Conservation (phyloP, 2,888 invertebrate genomes). For the Ischnura elegans region DNA sequence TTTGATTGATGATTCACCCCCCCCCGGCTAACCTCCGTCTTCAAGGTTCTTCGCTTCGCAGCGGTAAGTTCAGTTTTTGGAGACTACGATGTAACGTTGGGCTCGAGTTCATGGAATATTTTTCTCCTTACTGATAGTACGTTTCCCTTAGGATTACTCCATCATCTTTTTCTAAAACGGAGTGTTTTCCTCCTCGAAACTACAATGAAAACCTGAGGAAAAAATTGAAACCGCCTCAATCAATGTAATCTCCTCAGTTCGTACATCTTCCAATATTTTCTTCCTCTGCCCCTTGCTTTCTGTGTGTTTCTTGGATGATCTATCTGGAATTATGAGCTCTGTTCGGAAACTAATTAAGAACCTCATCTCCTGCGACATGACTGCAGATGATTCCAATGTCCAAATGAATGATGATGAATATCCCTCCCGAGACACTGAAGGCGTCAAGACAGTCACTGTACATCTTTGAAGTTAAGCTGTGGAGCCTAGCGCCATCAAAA, state of each 20-base stretch:
- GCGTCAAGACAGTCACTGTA: too few relatives aligned
- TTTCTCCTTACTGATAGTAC: not conserved
- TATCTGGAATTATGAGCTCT: too few relatives aligned
- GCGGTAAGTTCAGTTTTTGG: not conserved
- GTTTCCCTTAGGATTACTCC: not conserved
- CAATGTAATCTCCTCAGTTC: too few relatives aligned
- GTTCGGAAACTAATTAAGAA: not conserved
- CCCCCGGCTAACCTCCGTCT: not conserved
- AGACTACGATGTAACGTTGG: not conserved
- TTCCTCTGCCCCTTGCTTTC: too few relatives aligned
- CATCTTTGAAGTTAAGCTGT: too few relatives aligned
- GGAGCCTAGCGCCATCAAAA: too few relatives aligned
- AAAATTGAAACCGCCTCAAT: too few relatives aligned
- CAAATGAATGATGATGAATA: not conserved
- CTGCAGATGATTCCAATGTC: not conserved
- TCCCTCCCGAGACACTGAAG: too few relatives aligned
- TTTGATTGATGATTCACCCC: slow-evolving; percentile 34
- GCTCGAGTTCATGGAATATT: not conserved
- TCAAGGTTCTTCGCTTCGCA: not conserved
- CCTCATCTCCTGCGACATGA: not conserved
- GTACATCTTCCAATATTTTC: too few relatives aligned
- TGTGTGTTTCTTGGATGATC: too few relatives aligned
- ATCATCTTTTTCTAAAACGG: not conserved
- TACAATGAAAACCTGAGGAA: not conserved
- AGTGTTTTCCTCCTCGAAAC: not conserved